Base-by-base conservation (phyloP, 2,113 vertebrate species). In the Sphyrna mokarran region DNA sequence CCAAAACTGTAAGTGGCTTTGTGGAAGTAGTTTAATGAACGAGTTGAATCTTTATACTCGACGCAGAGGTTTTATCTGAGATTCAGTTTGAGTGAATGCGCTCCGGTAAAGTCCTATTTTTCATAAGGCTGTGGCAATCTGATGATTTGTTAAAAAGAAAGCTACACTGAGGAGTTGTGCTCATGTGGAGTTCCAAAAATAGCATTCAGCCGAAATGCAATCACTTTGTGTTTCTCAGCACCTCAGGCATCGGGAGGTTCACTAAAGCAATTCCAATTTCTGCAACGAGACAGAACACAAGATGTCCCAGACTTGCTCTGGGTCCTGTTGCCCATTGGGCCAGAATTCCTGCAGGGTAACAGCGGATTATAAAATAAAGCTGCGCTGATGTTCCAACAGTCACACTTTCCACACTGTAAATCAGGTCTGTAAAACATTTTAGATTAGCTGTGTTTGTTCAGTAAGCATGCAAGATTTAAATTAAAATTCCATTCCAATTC, bases 401-500 rank as follows among this genome's bases (percentile, higher is more conserved):
- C 89, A 22, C 9, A 61, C 58, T 66, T 66, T 93, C n/a, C n/a
- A 68, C 89, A 8, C 1, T 93, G 61, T 37, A 66, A 66, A 93
- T 37, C 61, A 66, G 61, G 37, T 18, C 89, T 37, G 61, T 93
- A 66, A 93, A 40, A 93, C 33, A 37, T 93, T 93, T 93, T 68
- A 66, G 61, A 68, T 68, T 93, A 93, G 61, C 33, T 93, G 4
- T 66, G 89, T 93, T 68, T 93, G 61, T 37, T 93, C 89, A 93
- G n/a, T n/a, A 4, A 66, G 89, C 63, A 93, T 66, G 89, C 89
- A 93, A 93, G n/a, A 68, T 93, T 8, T 93, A 93, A 93, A 93
- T 93, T 93, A 93, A 93, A 63, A 93, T 93, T 93, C 89, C 37
- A 61, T 68, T 68, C 37, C 61, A 66, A 93, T n/a, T 93, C n/a